Percentiles rank a stretch among this genome's conserved stretches.
Conservation (phyloP, 2,113 vertebrate genomes). For the Malurus alboscapulatus region DNA sequence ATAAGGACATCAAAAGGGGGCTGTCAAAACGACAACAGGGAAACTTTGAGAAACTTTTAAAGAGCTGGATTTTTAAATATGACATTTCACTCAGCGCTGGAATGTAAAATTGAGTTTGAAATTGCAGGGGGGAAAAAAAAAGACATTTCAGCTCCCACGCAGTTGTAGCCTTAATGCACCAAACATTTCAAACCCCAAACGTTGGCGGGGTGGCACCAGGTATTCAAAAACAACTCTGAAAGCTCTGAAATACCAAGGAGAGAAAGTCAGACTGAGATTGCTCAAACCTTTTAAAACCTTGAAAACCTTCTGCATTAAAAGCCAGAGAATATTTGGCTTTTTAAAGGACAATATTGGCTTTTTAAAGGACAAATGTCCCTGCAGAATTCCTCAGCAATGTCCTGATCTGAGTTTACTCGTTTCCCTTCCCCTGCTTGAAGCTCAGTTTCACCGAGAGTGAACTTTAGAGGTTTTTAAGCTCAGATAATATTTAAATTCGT, state of each 20-base stretch:
- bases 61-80: background rate
- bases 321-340: background rate
- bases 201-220: background rate
- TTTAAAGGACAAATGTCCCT: background rate
- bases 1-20: background rate
- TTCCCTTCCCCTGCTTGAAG: background rate
- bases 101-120: background rate
- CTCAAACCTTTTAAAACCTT: background rate
- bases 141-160: background rate
- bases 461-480: background rate
- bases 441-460: background rate
- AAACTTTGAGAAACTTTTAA: background rate
- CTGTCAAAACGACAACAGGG: conserved; percentile 44
- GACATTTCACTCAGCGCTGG: background rate
- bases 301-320: background rate
- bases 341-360: background rate
- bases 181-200: background rate
- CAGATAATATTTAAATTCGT: background rate
- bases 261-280: background rate
- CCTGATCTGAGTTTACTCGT: too few relatives aligned
- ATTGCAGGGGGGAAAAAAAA: background rate
- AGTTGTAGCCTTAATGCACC: background rate
- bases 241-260: background rate
- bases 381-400: background rate
- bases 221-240: background rate